Percentiles rank a stretch among this genome's conserved stretches.
These are phyloP conservation scores for Ptychochromis oligacanthus DNA, from an alignment of 2,113 vertebrate genomes.

Conservation along the genomic window DNA sequence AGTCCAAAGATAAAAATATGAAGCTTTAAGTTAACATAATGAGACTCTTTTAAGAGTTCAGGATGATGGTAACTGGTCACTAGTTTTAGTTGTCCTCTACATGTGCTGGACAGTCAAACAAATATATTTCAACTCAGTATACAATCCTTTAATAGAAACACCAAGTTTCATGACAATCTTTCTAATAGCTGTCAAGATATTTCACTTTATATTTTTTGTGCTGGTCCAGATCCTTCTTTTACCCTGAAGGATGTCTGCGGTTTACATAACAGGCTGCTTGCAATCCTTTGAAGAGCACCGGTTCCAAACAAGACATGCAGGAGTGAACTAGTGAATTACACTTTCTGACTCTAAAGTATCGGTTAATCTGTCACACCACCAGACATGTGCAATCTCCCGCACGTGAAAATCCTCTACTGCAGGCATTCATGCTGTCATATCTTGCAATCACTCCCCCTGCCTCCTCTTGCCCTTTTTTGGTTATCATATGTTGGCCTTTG, in stretches of 20 bases:
- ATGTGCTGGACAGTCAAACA: too few species aligned
- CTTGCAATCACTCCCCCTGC: neutral
- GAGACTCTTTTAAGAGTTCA: too few species aligned
- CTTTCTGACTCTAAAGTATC: neutral
- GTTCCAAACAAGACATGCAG: neutral
- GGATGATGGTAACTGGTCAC: too few species aligned
- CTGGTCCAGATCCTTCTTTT: neutral
- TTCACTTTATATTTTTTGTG: neutral
- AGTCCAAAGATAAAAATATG: too few species aligned
- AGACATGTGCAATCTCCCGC: slow-evolving; percentile 3
- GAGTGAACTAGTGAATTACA: neutral
- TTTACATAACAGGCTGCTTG: neutral
- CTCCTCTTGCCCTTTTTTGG: neutral
- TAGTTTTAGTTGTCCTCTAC: too few species aligned
- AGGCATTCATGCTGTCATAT: neutral
- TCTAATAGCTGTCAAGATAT: neutral
- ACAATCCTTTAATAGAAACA: too few species aligned
- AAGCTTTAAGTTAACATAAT: too few species aligned
- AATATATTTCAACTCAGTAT: too few species aligned
- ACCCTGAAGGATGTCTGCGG: neutral
- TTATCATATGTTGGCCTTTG: slow-evolving; percentile 36
- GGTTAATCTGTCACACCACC: neutral
- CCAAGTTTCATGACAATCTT: neutral
- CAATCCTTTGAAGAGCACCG: neutral
- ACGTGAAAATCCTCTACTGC: neutral